Conservation (phyloP, 1,140 invertebrate genomes). For the Lethocerus indicus region DNA sequence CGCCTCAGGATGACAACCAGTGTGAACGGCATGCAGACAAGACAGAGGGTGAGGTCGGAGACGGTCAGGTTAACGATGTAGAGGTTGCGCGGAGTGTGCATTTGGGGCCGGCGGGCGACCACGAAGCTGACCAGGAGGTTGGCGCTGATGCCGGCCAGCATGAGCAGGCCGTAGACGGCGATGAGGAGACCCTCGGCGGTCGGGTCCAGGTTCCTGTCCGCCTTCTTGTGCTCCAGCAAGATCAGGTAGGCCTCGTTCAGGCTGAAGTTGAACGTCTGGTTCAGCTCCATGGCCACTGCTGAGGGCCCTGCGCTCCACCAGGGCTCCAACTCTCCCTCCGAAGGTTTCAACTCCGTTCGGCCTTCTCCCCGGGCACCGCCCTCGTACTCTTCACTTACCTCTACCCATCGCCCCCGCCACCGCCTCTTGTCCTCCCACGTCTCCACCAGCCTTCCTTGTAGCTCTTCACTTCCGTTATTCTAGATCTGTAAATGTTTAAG, state of each 20-base stretch:
- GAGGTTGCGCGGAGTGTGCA: slow-evolving; percentile 35
- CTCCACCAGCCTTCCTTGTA: no score
- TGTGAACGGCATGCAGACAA: slow-evolving; percentile 37
- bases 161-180: slow-evolving; percentile 20
- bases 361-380: no score
- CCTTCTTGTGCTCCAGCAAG: slow-evolving; percentile 14
- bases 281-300: slow-evolving; percentile 18
- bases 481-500: no score
- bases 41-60: slow-evolving; percentile 35
- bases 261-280: slow-evolving; percentile 20
- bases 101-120: slow-evolving; percentile 23
- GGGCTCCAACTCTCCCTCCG: no score
- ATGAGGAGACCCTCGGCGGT: slow-evolving; percentile 14
- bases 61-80: slow-evolving; percentile 40
- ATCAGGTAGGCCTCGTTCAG: slow-evolving; percentile 18
- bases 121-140: slow-evolving; percentile 27
- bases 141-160: slow-evolving; percentile 23
- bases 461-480: no score
- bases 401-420: no score
- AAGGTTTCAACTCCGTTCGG: no score
- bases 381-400: no score
- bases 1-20: slow-evolving; percentile 25
- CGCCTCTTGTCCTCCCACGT: no score
- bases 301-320: no score
- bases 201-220: slow-evolving; percentile 14